Conservation (phyloP, 2,797 vertebrate species). For the Pseudochaenichthys georgianus region DNA sequence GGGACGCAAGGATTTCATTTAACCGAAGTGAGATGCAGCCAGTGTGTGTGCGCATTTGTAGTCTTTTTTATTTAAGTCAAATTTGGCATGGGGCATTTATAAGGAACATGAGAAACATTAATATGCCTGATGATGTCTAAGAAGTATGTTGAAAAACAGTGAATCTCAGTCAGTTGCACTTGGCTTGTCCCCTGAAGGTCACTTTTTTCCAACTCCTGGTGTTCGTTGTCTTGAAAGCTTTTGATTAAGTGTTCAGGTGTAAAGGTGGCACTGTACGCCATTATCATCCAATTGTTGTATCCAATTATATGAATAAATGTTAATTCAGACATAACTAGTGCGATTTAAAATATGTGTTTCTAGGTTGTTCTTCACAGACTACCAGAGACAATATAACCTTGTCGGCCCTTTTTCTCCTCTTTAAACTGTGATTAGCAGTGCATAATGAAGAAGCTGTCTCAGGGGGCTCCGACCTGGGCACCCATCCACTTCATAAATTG, state of each 20-base stretch:
- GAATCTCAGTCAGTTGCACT: not conserved
- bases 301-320: not conserved
- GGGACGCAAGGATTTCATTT: too few relatives aligned
- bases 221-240: constrained; percentile 30
- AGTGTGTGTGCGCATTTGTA: not conserved
- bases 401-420: constrained; percentile 1
- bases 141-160: not conserved
- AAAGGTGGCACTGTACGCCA: not conserved
- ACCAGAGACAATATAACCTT: constrained; percentile 2
- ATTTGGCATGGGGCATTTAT: too few relatives aligned
- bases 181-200: not conserved
- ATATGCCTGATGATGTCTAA: too few relatives aligned
- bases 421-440: constrained; percentile 19
- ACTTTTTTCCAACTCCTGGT: not conserved
- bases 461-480: constrained; percentile 20
- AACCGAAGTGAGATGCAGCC: too few relatives aligned
- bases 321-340: not conserved
- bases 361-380: constrained; percentile 17
- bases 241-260: constrained; percentile 6
- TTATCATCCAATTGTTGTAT: not conserved
- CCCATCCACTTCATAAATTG: constrained; percentile 20
- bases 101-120: too few relatives aligned
- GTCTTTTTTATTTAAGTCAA: too few relatives aligned
- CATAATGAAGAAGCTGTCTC: not conserved
- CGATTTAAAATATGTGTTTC: not conserved